These are phyloP conservation scores for Lycocorax pyrrhopterus DNA, from an alignment of 2,113 vertebrate genomes.

Conservation along the genomic window DNA sequence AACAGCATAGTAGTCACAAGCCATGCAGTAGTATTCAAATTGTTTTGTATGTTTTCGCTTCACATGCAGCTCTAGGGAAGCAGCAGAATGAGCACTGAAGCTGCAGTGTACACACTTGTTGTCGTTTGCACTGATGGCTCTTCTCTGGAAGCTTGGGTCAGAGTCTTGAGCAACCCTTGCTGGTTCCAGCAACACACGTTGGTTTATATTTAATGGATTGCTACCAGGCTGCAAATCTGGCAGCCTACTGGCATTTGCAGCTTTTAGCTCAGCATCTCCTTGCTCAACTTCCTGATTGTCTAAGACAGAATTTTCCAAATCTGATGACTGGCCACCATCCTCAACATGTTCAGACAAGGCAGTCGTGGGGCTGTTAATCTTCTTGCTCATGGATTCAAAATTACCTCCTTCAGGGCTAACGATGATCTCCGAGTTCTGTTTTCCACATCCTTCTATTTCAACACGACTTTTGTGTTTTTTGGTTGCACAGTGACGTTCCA, in stretches of 20 bases:
- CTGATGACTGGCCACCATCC: not conserved
- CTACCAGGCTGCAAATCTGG: not conserved
- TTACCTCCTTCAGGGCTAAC: conserved; percentile 62
- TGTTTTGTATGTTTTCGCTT: conserved; percentile 92
- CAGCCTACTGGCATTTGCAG: not conserved
- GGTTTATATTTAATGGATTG: conserved; percentile 4
- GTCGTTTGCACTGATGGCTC: conserved; percentile 24
- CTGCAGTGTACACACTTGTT: conserved; percentile 82
- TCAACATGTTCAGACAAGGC: conserved; percentile 5
- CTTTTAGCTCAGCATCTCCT: conserved; percentile 26
- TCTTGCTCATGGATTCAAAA: conserved; percentile 55
- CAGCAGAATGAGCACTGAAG: conserved; percentile 83
- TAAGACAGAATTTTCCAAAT: not conserved
- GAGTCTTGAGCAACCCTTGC: conserved; percentile 15
- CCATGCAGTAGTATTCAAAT: conserved; percentile 93
- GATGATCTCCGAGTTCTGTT: conserved; percentile 60
- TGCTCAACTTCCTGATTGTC: conserved; percentile 32
- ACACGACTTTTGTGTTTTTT: conserved; percentile 90
- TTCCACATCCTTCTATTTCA: conserved; percentile 73
- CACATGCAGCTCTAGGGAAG: conserved; percentile 87
- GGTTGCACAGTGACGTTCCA: conserved; percentile 96
- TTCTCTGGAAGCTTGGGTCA: conserved; percentile 54
- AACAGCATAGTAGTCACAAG: conserved; percentile 92
- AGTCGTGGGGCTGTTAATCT: not conserved
- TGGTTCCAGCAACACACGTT: not conserved